Evolutionary conservation across 2,888 invertebrate genomes (phyloP).

Genomic region (Parapristionchus giblindavisi): DNA sequence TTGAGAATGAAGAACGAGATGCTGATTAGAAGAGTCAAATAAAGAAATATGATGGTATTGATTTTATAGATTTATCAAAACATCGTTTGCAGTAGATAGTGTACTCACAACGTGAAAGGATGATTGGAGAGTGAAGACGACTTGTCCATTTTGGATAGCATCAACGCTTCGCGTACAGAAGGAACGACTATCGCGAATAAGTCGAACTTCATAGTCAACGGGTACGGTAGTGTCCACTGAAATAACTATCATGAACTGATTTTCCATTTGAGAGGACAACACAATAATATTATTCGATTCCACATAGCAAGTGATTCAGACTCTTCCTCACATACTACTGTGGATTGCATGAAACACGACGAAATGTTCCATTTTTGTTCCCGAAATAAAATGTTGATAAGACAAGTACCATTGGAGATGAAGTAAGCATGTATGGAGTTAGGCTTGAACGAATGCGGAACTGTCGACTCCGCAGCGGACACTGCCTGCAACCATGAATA

Average conservation of each 20-base stretch:
- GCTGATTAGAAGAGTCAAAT: no score
- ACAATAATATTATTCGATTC: no score
- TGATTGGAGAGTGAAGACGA: slow-evolving; percentile 69
- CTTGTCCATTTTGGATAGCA: slow-evolving; percentile 71
- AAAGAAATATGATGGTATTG: no score
- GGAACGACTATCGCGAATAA: slow-evolving; percentile 70
- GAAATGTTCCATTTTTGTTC: no score
- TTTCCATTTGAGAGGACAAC: no score
- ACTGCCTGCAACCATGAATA: slow-evolving; percentile 53
- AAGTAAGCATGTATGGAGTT: slow-evolving; percentile 66
- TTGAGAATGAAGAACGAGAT: background rate
- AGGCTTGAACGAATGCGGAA: slow-evolving; percentile 54
- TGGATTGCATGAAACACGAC: no score
- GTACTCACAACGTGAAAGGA: slow-evolving; percentile 59
- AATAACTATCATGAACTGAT: slow-evolving; percentile 32
- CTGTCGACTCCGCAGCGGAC: slow-evolving; percentile 61
- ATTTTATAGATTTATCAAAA: no score
- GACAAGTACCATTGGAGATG: slow-evolving; percentile 57
- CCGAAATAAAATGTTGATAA: no score
- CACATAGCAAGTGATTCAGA: no score
- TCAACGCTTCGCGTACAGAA: slow-evolving; percentile 68
- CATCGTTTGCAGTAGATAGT: no score
- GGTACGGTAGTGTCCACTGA: slow-evolving; percentile 66
- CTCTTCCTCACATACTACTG: no score
- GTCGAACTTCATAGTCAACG: slow-evolving; percentile 71